These are phyloP conservation scores for cattle (Bos taurus) DNA, from an alignment of 2,113 vertebrate species.

Conservation along the genomic window DNA sequence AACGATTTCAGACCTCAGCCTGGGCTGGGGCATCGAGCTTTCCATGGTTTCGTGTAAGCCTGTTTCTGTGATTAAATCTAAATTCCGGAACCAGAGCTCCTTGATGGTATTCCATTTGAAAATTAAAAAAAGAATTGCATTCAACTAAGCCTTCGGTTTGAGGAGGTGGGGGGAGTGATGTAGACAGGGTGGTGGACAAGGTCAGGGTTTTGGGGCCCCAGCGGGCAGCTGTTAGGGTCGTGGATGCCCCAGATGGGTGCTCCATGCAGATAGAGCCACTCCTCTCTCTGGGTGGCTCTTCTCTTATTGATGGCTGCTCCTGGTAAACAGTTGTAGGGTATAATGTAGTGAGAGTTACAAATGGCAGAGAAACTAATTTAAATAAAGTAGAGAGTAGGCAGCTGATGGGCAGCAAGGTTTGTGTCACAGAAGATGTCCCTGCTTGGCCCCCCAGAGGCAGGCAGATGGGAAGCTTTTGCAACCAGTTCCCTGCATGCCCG, in stretches of 20 bases:
- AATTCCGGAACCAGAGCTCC: slow-evolving; percentile 62
- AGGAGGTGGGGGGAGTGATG: background rate
- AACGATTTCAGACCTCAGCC: background rate
- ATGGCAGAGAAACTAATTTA: background rate
- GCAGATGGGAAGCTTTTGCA: background rate
- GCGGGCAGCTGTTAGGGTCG: accelerated
- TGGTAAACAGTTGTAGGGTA: background rate
- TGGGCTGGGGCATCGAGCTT: background rate
- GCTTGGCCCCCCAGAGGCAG: background rate
- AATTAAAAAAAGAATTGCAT: slow-evolving; percentile 63
- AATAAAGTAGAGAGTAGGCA: background rate
- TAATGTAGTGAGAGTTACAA: background rate
- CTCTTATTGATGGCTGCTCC: background rate
- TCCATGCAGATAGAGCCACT: background rate
- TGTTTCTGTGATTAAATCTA: slow-evolving; percentile 60
- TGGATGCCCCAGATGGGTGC: accelerated
- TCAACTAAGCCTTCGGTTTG: slow-evolving; percentile 49
- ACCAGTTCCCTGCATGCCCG: background rate
- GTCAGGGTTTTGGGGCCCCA: background rate
- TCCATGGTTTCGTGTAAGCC: slow-evolving; percentile 22
- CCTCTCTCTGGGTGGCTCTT: background rate
- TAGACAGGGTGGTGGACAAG: background rate
- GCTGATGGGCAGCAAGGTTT: background rate
- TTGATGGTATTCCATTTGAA: slow-evolving; percentile 67
- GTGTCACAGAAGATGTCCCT: background rate